Base-by-base conservation (phyloP, 1,140 invertebrate species). In the Ephestia elutella region DNA sequence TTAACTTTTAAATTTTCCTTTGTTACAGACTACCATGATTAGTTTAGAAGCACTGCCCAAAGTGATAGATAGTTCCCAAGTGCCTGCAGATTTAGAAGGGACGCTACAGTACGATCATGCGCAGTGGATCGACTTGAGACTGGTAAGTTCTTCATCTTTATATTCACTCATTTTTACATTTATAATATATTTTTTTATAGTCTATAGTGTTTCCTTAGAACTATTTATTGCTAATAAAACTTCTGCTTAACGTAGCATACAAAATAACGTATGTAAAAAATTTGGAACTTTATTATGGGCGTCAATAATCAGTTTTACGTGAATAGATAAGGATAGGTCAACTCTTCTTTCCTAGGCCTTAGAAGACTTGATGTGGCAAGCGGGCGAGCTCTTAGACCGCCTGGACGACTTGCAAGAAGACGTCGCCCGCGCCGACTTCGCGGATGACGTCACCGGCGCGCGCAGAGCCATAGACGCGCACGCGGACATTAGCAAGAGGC, bases 341-440 rank as follows among this genome's bases (percentile, higher is more conserved):
- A n/a, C n/a, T n/a, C n/a, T n/a, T n/a, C n/a, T 67, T 92, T 7
- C 5, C 87, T 59, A 89, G 88, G 96, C 95, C 55, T 92, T 98
- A 60, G 98, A 99, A 89, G 96, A 98, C 79, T 97, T 99, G 81
- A 94, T 96, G 57, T 98, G 96, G 95, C 96, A 98, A 90, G 95
- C 96, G 1, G 93, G 94, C 21, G 97, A 99, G 82, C 90, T 99
- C 60, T 90, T 98, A 35, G 96, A 98, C 82, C 92, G 96, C 56
- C 90, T 99, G 48, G 97, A 99, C 74, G 96, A 97, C 80, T 89
- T 96, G 49, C 94, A 97, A 76, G 96, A 98, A 82, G 96, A 98
- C 82, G 90, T 99, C 15, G 95, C 94, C 57, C 91, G 96, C 57
- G 96, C 95, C 77, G 96, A 97, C 78, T 96, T 96, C 87, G 96